Evolutionary conservation across 2,797 vertebrate genomes (phyloP).

Genomic region (Carduelis carduelis): DNA sequence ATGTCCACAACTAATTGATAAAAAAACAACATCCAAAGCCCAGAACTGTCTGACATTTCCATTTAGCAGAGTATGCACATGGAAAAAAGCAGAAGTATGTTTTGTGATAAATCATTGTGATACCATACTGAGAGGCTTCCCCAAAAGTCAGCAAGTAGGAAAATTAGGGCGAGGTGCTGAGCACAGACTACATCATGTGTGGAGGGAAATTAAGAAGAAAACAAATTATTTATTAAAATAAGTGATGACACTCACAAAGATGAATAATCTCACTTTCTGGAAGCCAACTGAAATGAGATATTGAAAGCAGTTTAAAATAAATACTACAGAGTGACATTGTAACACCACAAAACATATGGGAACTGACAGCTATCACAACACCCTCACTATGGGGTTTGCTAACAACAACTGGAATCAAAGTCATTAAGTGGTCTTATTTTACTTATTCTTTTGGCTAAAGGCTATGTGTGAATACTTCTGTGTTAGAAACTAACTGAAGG

Average conservation of each 20-base stretch:
- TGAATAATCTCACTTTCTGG: slow-evolving; percentile 8
- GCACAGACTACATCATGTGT: not conserved
- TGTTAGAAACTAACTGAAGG: not conserved
- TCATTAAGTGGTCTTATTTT: not conserved
- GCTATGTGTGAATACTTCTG: not conserved
- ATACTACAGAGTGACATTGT: not conserved
- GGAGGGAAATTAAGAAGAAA: not conserved
- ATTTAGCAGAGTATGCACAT: not conserved
- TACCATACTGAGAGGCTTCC: not conserved
- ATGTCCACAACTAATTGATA: not conserved
- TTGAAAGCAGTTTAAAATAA: slow-evolving; percentile 20
- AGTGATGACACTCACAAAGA: slow-evolving; percentile 12
- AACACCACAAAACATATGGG: slow-evolving; percentile 25
- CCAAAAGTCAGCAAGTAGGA: not conserved
- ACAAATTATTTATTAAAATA: slow-evolving; percentile 27
- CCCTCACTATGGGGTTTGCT: not conserved
- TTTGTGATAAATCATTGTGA: not conserved
- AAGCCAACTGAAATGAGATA: slow-evolving; percentile 6
- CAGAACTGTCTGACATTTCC: not conserved
- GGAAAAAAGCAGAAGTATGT: not conserved
- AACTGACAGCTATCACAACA: not conserved
- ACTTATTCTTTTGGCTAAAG: not conserved
- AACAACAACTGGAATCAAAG: not conserved
- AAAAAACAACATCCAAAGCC: not conserved
- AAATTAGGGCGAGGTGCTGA: not conserved